Evolutionary conservation across 1,140 invertebrate species (phyloP).

Genomic region (Eubasilissa regina): DNA sequence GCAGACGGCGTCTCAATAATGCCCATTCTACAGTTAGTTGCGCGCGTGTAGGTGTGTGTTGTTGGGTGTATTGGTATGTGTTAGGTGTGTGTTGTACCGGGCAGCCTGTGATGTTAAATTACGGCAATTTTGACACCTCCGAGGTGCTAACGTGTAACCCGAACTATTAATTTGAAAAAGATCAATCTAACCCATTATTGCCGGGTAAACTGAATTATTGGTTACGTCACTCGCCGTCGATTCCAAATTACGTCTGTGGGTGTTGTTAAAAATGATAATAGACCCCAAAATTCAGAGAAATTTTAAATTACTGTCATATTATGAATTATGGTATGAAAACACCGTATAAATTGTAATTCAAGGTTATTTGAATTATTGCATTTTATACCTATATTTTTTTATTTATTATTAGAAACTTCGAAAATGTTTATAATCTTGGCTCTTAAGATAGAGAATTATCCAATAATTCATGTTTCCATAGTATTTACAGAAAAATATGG

Average conservation of each 20-base stretch:
- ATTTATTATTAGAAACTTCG: too few relatives aligned
- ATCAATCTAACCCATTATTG: slow-evolving; percentile 41
- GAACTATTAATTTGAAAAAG: slow-evolving; percentile 53
- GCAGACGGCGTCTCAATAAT: too few relatives aligned
- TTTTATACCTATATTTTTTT: too few relatives aligned
- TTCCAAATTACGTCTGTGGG: not conserved
- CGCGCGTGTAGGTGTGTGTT: not conserved
- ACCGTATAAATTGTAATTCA: too few relatives aligned
- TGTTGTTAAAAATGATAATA: not conserved
- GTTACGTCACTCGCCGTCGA: slow-evolving; percentile 3
- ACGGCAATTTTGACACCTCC: slow-evolving; percentile 58
- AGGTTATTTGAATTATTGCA: too few relatives aligned
- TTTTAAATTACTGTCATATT: slow-evolving; percentile 5
- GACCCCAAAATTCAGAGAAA: slow-evolving; percentile 12
- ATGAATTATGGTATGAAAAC: too few relatives aligned
- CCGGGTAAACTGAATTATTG: not conserved
- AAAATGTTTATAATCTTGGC: too few relatives aligned
- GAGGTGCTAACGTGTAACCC: slow-evolving; percentile 55
- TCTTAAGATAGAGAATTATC: too few relatives aligned
- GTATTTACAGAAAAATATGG: too few relatives aligned
- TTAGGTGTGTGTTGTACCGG: not conserved
- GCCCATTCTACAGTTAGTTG: too few relatives aligned
- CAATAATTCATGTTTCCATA: too few relatives aligned
- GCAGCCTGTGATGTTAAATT: slow-evolving; percentile 45
- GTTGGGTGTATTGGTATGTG: not conserved